A percentile compares a stretch with the other conserved stretches of the same genome.
Evolutionary conservation across 1,140 invertebrate species (phyloP).

Genomic region (Drosophila willistoni): DNA sequence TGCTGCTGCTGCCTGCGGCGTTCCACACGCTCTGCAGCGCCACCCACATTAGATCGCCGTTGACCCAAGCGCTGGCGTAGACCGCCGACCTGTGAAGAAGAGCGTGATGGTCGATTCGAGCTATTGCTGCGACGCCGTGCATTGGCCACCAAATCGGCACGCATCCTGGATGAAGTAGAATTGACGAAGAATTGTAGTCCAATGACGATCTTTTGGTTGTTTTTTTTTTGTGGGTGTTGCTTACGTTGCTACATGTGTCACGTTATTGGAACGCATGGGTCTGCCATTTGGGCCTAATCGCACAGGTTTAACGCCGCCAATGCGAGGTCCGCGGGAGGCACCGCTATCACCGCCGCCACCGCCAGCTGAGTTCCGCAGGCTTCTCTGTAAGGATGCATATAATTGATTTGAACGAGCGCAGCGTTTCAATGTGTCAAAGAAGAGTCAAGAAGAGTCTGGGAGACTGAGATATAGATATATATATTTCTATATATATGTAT

Average conservation of each 20-base stretch:
- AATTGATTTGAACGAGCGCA: conserved; percentile 49
- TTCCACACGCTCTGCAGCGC: conserved; percentile 72
- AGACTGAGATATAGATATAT: conserved; percentile 16
- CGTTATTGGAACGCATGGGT: conserved; percentile 69
- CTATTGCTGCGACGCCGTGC: conserved; percentile 47
- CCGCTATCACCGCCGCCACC: conserved; percentile 26
- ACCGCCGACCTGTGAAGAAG: conserved; percentile 42
- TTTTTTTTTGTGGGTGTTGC: conserved; percentile 41
- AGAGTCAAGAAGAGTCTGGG: conserved; percentile 38
- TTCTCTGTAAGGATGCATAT: conserved; percentile 83
- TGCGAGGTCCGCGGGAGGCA: conserved; percentile 40
- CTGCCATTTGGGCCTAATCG: conserved; percentile 75
- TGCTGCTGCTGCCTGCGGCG: conserved; percentile 54
- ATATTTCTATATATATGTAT: not conserved
- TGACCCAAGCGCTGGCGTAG: conserved; percentile 64
- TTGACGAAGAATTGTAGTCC: conserved; percentile 49
- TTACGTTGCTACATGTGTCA: conserved; percentile 81
- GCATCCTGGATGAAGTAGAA: conserved; percentile 74
- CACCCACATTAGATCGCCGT: conserved; percentile 64
- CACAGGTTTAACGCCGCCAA: conserved; percentile 63
- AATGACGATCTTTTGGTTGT: conserved; percentile 36
- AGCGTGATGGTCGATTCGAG: conserved; percentile 43
- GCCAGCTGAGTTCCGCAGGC: conserved; percentile 67
- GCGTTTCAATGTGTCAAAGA: conserved; percentile 51
- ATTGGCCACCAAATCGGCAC: conserved; percentile 69